These are phyloP conservation scores for Cataglyphis livida DNA, from an alignment of 2,888 invertebrate species.

Conservation along the genomic window DNA sequence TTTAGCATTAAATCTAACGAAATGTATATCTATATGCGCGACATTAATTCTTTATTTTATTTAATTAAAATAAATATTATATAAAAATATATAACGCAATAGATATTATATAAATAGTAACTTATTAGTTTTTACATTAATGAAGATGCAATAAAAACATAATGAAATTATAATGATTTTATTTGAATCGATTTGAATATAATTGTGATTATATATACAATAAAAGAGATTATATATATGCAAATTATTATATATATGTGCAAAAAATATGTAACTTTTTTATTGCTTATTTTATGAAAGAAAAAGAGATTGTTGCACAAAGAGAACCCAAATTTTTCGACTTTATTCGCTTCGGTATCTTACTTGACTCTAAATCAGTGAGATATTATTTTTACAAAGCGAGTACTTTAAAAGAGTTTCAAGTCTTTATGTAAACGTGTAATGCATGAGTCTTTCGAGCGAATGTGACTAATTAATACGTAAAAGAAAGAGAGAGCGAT, in stretches of 20 bases:
- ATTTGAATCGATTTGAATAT: not conserved
- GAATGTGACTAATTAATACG: constrained; percentile 56
- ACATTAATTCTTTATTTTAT: not conserved
- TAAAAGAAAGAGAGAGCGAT: not conserved
- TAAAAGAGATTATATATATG: not conserved
- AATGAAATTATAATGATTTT: not conserved
- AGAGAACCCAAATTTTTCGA: not conserved
- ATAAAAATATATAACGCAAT: not conserved
- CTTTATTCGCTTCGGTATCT: constrained; percentile 16
- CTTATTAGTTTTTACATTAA: not conserved
- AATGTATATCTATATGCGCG: not conserved
- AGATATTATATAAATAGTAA: not conserved
- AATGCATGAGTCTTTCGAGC: constrained; percentile 3
- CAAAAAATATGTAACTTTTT: not conserved
- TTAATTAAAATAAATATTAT: not conserved
- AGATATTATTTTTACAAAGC: constrained; percentile 35
- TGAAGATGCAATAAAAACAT: not conserved
- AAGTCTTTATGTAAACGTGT: constrained; percentile 20
- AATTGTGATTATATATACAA: not conserved
- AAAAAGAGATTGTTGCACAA: not conserved
- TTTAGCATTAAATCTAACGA: not conserved
- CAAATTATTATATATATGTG: not conserved
- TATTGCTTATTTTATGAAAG: not conserved
- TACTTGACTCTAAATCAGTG: constrained; percentile 18
- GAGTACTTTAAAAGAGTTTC: constrained; percentile 38